Percentiles rank a stretch among this genome's conserved stretches.
These are phyloP conservation scores for Phaenicophaeus curvirostris DNA, from an alignment of 2,797 vertebrate genomes.

Conservation along the genomic window DNA sequence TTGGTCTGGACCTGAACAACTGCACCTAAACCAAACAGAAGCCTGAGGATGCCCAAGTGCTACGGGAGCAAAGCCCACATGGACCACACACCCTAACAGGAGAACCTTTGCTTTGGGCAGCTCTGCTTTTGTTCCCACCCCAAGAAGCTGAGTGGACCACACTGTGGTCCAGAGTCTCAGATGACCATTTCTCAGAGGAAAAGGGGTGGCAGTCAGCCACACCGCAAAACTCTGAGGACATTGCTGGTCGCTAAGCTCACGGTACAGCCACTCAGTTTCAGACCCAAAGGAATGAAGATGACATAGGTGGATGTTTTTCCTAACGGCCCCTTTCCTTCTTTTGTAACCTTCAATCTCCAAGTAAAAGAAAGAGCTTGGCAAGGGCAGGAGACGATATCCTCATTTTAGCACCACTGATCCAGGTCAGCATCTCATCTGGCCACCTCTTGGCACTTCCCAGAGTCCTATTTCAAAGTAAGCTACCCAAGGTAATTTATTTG, in stretches of 20 bases:
- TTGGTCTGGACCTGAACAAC: neutral
- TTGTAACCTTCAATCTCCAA: neutral
- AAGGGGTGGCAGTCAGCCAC: neutral
- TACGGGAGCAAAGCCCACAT: neutral
- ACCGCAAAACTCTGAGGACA: neutral
- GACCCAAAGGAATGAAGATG: neutral
- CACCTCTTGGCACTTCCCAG: constrained; percentile 24
- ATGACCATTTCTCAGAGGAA: neutral
- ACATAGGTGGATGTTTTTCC: neutral
- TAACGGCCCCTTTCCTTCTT: neutral
- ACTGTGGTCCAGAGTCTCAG: neutral
- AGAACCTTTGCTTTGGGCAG: neutral
- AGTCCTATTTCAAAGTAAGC: constrained; percentile 64
- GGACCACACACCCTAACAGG: neutral
- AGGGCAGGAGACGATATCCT: neutral
- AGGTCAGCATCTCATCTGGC: constrained; percentile 50
- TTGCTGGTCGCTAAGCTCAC: fast-evolving
- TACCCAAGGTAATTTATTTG: constrained; percentile 62
- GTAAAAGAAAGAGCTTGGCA: neutral
- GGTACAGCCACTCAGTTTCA: neutral
- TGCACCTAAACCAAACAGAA: neutral
- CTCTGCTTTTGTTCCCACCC: neutral
- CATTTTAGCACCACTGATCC: constrained; percentile 3
- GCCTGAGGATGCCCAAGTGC: neutral
- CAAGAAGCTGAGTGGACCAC: neutral